Evolutionary conservation across 2,888 invertebrate species (phyloP).

Genomic region (Leptodirus hochenwartii): DNA sequence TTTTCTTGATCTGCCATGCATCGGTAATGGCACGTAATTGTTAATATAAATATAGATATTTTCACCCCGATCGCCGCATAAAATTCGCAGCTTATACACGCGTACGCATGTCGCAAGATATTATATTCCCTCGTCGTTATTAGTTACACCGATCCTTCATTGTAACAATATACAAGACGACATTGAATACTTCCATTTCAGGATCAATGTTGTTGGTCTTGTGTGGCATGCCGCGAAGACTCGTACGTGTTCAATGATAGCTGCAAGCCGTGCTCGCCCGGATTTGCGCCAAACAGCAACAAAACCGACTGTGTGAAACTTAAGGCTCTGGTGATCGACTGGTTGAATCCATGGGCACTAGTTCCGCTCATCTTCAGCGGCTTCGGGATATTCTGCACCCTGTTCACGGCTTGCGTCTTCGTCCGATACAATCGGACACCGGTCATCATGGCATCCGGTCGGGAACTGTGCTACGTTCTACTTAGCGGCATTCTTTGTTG

Average conservation of each 20-base stretch:
- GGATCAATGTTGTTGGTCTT: constrained; percentile 53
- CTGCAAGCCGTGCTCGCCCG: constrained; percentile 35
- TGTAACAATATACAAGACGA: no score
- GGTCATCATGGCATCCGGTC: constrained; percentile 59
- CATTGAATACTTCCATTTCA: constrained; percentile 18
- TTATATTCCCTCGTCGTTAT: no score
- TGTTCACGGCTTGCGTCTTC: constrained; percentile 44
- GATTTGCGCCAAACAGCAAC: constrained; percentile 31
- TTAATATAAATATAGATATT: no score
- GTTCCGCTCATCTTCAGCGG: constrained; percentile 42
- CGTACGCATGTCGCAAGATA: no score
- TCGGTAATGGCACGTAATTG: no score
- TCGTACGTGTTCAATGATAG: constrained; percentile 41
- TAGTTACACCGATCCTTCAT: no score
- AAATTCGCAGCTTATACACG: no score
- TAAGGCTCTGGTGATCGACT: constrained; percentile 37
- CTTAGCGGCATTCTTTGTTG: constrained; percentile 50
- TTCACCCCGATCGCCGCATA: no score
- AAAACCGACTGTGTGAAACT: constrained; percentile 36
- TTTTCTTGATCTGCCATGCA: no score
- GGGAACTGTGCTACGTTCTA: constrained; percentile 59
- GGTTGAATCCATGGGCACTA: constrained; percentile 46
- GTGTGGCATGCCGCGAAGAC: constrained; percentile 43
- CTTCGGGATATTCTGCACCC: constrained; percentile 39
- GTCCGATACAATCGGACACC: constrained; percentile 29